Evolutionary conservation across 2,797 vertebrate species (phyloP).

Genomic region (Pyrocephalus nanus): DNA sequence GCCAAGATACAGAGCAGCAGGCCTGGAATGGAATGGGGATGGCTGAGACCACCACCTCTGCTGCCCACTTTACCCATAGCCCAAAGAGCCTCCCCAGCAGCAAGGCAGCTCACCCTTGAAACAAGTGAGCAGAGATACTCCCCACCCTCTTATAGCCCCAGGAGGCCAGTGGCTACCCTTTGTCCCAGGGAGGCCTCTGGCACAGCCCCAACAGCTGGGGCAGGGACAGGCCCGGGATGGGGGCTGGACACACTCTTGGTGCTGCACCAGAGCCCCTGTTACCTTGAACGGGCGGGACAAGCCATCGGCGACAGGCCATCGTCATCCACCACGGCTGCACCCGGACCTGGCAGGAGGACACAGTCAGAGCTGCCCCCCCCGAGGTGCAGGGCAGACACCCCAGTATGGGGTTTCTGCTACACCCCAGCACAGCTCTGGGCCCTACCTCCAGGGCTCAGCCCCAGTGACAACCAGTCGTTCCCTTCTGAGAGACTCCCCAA

Average conservation of each 20-base stretch:
- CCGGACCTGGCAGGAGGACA: neutral
- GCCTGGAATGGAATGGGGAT: neutral
- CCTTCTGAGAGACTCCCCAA: neutral
- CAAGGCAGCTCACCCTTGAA: fast-evolving
- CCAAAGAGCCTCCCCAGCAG: neutral
- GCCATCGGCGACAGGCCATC: neutral
- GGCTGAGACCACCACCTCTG: neutral
- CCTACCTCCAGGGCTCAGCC: neutral
- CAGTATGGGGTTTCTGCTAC: neutral
- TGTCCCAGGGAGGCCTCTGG: neutral
- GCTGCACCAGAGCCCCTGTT: neutral
- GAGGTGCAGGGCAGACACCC: too few relatives aligned
- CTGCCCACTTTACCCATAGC: neutral
- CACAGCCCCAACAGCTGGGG: neutral
- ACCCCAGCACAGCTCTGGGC: neutral
- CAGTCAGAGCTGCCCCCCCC: fast-evolving
- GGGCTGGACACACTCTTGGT: fast-evolving
- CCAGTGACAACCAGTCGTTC: fast-evolving
- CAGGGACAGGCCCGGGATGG: fast-evolving
- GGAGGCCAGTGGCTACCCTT: too few relatives aligned
- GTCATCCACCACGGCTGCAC: neutral
- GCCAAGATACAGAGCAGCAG: constrained; percentile 29
- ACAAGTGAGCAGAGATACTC: neutral
- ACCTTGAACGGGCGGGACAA: neutral
- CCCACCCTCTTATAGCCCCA: neutral